Conservation (phyloP, 2,797 vertebrate genomes). For the Acropternis orthonyx region DNA sequence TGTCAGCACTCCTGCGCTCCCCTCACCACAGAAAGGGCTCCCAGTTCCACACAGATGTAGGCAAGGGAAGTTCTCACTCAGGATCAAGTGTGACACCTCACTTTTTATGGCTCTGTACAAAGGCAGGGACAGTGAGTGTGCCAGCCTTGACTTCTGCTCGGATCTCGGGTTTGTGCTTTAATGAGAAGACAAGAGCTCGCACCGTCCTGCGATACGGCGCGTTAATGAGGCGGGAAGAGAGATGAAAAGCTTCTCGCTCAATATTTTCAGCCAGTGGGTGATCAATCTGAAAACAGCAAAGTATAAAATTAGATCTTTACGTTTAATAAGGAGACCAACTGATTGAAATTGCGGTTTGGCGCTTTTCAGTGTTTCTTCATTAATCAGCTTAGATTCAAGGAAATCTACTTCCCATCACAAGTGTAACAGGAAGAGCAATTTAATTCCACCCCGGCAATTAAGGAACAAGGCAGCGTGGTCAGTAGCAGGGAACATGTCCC, state of each 20-base stretch:
- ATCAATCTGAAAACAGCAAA: conserved; percentile 85
- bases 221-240: conserved; percentile 87
- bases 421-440: conserved; percentile 80
- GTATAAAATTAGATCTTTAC: conserved; percentile 77
- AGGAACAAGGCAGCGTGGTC: conserved; percentile 73
- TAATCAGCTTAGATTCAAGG: conserved; percentile 77
- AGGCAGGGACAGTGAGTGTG: conserved; percentile 75
- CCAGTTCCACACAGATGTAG: background rate
- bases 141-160: conserved; percentile 82
- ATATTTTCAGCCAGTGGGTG: conserved; percentile 92
- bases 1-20: background rate
- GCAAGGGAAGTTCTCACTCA: background rate
- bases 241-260: conserved; percentile 93
- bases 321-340: conserved; percentile 74
- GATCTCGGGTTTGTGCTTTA: conserved; percentile 88
- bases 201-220: conserved; percentile 86
- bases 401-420: conserved; percentile 77
- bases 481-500: conserved; percentile 73
- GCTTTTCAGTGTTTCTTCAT: conserved; percentile 70
- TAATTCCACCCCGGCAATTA: conserved; percentile 81
- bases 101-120: conserved; percentile 90
- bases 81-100: conserved; percentile 53
- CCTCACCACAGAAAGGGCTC: background rate
- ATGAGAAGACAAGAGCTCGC: conserved; percentile 90
- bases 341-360: conserved; percentile 66